phyloP scores from a whole-genome alignment of 2,888 invertebrate species.

The Mycogona germanica region DNA sequence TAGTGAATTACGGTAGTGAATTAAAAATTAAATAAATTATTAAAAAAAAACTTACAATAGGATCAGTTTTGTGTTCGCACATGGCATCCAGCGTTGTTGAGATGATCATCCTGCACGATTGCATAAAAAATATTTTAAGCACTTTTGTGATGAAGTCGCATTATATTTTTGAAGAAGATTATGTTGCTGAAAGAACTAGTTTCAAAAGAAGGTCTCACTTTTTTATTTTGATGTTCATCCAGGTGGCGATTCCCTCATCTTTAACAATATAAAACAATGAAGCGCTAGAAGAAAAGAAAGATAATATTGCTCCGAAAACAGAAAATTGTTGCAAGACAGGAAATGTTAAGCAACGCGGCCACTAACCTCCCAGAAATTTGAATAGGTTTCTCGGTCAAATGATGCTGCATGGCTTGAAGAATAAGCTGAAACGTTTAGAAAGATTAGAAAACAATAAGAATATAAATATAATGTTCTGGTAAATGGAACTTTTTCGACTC shows the following conservation, averaged over 20 bases:
- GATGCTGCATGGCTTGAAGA: conserved; percentile 78
- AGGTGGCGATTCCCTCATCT: conserved; percentile 59
- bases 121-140: too few relatives aligned
- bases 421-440: conserved; percentile 41
- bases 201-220: conserved; percentile 30
- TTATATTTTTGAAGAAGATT: background rate
- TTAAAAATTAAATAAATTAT: conserved; percentile 1
- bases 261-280: conserved; percentile 91
- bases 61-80: conserved; percentile 70
- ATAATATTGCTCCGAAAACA: too few relatives aligned
- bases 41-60: conserved; percentile 41
- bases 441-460: background rate
- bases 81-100: conserved; percentile 74
- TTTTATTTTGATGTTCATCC: conserved; percentile 60
- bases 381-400: conserved; percentile 73
- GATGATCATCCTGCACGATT: conserved; percentile 51
- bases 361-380: conserved; percentile 52
- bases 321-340: too few relatives aligned
- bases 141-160: too few relatives aligned
- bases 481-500: background rate
- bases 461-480: background rate
- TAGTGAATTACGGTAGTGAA: background rate
- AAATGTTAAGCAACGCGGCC: background rate
- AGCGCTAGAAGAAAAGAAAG: conserved; percentile 49
- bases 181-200: background rate